A percentile compares a stretch with the other conserved stretches of the same genome.
These are phyloP conservation scores for Megaceryle alcyon DNA, from an alignment of 2,797 vertebrate genomes.

Conservation along the genomic window DNA sequence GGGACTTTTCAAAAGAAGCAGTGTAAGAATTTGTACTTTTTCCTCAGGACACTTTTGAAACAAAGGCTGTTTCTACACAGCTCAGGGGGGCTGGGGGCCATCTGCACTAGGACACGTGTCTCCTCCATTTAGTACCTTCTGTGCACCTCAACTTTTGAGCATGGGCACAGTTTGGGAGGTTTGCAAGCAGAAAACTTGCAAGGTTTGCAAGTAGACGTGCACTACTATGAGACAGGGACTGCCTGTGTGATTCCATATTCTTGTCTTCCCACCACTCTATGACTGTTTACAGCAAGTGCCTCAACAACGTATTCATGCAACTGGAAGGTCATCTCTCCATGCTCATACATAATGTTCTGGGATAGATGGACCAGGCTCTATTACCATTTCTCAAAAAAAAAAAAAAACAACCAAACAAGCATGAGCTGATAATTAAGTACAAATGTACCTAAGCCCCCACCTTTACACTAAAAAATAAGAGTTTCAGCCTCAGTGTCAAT, in stretches of 20 bases:
- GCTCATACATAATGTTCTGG: accelerated
- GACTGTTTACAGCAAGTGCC: background rate
- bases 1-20: background rate
- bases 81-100: background rate
- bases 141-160: background rate
- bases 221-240: background rate
- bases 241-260: background rate
- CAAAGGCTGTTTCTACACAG: background rate
- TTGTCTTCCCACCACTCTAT: background rate
- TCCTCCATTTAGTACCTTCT: background rate
- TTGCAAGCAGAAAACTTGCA: background rate
- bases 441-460: background rate
- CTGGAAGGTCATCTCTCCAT: accelerated
- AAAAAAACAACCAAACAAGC: background rate
- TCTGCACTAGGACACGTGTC: background rate
- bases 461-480: background rate
- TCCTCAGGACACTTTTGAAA: background rate
- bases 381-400: background rate
- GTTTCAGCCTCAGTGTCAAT: background rate
- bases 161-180: background rate
- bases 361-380: background rate
- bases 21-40: background rate
- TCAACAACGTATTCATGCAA: background rate
- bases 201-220: background rate
- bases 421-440: background rate